A percentile compares a stretch with the other conserved stretches of the same genome.
Evolutionary conservation across 2,888 invertebrate species (phyloP).

Genomic region (Beris chalybata): DNA sequence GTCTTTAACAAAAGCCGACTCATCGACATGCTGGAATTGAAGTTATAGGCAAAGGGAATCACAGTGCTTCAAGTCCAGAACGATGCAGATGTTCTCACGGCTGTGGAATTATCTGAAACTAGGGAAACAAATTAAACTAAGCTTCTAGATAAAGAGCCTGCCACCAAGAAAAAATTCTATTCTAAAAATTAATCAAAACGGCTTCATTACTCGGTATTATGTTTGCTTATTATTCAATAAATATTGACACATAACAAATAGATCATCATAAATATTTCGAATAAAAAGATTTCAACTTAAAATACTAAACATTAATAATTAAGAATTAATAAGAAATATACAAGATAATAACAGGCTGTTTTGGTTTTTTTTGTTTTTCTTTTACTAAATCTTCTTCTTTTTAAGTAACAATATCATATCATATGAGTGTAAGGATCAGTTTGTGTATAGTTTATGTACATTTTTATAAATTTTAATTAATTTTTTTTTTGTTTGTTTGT

Average conservation of each 20-base stretch:
- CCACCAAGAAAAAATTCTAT: background rate
- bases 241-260: constrained; percentile 19
- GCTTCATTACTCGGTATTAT: too few relatives aligned
- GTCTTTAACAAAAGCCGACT: too few relatives aligned
- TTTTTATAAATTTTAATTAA: background rate
- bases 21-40: too few relatives aligned
- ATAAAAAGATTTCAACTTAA: constrained; percentile 20
- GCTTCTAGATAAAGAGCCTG: too few relatives aligned
- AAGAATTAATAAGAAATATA: constrained; percentile 9
- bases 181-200: background rate
- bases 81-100: too few relatives aligned
- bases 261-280: constrained; percentile 13
- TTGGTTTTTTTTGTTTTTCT: background rate
- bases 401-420: constrained; percentile 27
- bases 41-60: too few relatives aligned
- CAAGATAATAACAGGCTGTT: background rate
- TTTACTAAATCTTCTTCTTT: constrained; percentile 8
- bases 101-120: too few relatives aligned
- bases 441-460: constrained; percentile 16
- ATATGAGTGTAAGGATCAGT: constrained; percentile 14
- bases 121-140: too few relatives aligned
- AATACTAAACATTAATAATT: constrained; percentile 1
- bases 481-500: background rate
- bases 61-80: too few relatives aligned
- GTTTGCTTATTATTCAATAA: constrained; percentile 9